These are phyloP conservation scores for Leptodactylus fallax DNA, from an alignment of 2,797 vertebrate genomes.

Conservation along the genomic window DNA sequence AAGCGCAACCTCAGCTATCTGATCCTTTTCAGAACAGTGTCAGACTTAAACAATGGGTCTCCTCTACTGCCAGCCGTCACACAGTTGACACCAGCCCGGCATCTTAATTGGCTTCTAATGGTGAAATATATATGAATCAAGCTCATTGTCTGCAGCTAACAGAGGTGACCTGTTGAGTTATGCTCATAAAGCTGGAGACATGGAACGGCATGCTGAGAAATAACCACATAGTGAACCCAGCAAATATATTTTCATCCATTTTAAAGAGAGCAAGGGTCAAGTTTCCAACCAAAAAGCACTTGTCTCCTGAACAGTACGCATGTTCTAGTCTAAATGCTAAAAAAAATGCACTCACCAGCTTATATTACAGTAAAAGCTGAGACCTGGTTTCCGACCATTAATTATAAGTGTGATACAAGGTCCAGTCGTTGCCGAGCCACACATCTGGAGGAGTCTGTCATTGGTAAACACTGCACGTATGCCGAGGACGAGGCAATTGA, in stretches of 20 bases:
- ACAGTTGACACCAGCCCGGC: neutral
- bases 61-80: neutral
- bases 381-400: conserved; percentile 7
- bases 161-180: conserved; percentile 54
- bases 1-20: too few relatives aligned
- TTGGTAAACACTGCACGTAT: conserved; percentile 23
- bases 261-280: conserved; percentile 37
- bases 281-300: conserved; percentile 46
- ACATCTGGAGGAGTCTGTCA: conserved; percentile 25
- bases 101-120: conserved; percentile 33
- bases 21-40: neutral
- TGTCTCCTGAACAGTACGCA: conserved; percentile 19
- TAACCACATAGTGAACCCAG: conserved; percentile 54
- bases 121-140: conserved; percentile 50
- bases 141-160: conserved; percentile 52
- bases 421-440: neutral
- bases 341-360: conserved; percentile 7
- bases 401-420: neutral
- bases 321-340: conserved; percentile 1
- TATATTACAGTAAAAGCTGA: conserved; percentile 29
- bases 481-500: neutral
- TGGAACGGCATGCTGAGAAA: conserved; percentile 53
- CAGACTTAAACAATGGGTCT: neutral
- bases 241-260: conserved; percentile 52
- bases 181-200: conserved; percentile 50